These are phyloP conservation scores for Drosophila pachea DNA, from an alignment of 1,140 invertebrate genomes.

Conservation along the genomic window DNA sequence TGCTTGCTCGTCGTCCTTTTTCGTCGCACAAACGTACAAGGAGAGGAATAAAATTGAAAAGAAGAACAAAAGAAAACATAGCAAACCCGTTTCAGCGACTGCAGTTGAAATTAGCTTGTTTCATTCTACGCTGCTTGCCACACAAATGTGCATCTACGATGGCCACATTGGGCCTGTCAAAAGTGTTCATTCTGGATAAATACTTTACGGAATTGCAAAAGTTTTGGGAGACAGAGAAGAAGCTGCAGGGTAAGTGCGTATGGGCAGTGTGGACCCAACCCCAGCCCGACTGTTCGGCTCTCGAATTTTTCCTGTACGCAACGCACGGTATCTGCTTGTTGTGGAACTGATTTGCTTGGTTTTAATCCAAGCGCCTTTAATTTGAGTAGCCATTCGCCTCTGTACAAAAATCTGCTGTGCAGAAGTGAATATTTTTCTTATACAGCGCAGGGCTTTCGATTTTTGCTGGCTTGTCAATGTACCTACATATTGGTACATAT, in stretches of 20 bases:
- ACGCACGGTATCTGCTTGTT: conserved; percentile 6
- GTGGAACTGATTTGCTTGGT: conserved; percentile 4
- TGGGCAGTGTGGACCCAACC: background rate
- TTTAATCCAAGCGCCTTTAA: conserved; percentile 19
- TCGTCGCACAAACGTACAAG: conserved; percentile 11
- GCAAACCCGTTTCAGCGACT: conserved; percentile 44
- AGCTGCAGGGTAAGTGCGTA: conserved; percentile 90
- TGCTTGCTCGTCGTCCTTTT: conserved; percentile 35
- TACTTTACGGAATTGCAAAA: conserved; percentile 97
- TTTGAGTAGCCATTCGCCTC: background rate
- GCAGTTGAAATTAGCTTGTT: conserved; percentile 35
- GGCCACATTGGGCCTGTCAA: conserved; percentile 94
- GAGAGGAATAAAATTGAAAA: conserved; percentile 3
- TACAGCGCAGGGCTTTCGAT: too few relatives aligned
- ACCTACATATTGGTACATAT: conserved; percentile 60
- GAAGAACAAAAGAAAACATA: conserved; percentile 13
- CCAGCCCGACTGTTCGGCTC: background rate
- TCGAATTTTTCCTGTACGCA: conserved; percentile 47
- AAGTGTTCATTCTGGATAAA: conserved; percentile 98
- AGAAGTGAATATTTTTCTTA: too few relatives aligned
- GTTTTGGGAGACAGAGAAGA: conserved; percentile 97
- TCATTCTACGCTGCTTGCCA: conserved; percentile 41
- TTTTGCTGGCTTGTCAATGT: background rate
- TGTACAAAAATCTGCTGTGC: background rate
- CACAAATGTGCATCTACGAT: conserved; percentile 78